phyloP scores from a whole-genome alignment of 2,113 vertebrate genomes.

The Hiodon tergisus region DNA sequence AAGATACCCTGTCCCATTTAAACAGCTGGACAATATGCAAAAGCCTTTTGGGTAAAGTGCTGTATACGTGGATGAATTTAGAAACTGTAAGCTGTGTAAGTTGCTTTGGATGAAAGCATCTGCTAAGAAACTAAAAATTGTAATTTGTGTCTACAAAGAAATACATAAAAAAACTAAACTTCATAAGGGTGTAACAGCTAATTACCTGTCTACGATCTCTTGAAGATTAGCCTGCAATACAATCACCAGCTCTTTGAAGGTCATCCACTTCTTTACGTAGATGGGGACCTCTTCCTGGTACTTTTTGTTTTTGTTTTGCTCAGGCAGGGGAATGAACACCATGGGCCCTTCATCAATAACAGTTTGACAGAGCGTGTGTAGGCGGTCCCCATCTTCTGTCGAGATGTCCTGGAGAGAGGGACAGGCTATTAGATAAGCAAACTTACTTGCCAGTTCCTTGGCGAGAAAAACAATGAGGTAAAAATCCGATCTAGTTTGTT shows the following conservation, averaged over 20 bases:
- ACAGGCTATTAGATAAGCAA: constrained; percentile 16
- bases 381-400: constrained; percentile 80
- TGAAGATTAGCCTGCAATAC: constrained; percentile 85
- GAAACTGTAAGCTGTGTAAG: no score
- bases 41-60: no score
- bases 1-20: no score
- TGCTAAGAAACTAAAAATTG: no score
- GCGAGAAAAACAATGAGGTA: background rate
- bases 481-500: background rate
- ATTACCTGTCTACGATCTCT: constrained; percentile 87
- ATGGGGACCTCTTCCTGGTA: constrained; percentile 88
- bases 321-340: constrained; percentile 79
- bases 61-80: no score
- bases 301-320: constrained; percentile 77
- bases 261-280: constrained; percentile 83
- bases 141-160: background rate
- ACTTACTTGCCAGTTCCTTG: background rate
- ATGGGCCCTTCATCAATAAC: constrained; percentile 84
- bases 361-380: constrained; percentile 78
- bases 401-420: constrained; percentile 77
- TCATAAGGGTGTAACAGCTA: background rate
- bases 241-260: constrained; percentile 82
- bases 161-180: background rate
- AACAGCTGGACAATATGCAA: no score
- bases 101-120: no score